Base-by-base conservation (phyloP, 2,888 invertebrate genomes). In the Plagodis dolabraria region DNA sequence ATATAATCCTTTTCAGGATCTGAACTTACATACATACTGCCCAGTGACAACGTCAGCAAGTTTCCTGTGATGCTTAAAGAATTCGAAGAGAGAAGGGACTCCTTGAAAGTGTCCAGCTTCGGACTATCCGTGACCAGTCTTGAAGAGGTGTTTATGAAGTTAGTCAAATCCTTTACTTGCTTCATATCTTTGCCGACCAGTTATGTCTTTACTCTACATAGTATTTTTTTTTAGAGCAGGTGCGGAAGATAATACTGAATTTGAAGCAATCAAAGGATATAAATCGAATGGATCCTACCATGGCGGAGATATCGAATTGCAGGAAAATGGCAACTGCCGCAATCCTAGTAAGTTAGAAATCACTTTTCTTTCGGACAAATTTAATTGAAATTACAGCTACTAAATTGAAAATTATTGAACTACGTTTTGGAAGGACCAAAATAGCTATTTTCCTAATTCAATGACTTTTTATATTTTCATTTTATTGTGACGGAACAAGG, bases 81-180 rank as follows among this genome's bases (percentile, higher is more conserved):
- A 45, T 90, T 97, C 54, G 97, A 97, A 77, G 79, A 87, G 0
- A 86, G 93, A 42, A 94, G 94, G 51, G 82, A 88, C 0, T 76
- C 86, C 0, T 86, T 97, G 11, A 93, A 94, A 6, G 93, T 98
- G 42, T 93, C 94, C 44, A 97, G 97, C 74, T 98, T 96, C 80
- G 98, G 98, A 2, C 95, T 97, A 7, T 97, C 97, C 0, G 94
- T 97, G 33, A 97, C 98, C 2, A 97, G 97, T n/a, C 94, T 98
- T 82, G 98, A 98, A 87, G 98, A 98, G 89, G 98, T 98, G 0
- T 97, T 97, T 78, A 95, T 97, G 94, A 96, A 95, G 95, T 95
- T 86, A 82, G 87, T 78, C 9, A 11, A 11, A 46, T 33, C 10
- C 7, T 36, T 10, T 33, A 6, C 2, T 22, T 22, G 22, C 22